Percentiles rank a stretch among this genome's conserved stretches.
Evolutionary conservation across 2,113 vertebrate genomes (phyloP).

Genomic region (Pangasianodon gigas): DNA sequence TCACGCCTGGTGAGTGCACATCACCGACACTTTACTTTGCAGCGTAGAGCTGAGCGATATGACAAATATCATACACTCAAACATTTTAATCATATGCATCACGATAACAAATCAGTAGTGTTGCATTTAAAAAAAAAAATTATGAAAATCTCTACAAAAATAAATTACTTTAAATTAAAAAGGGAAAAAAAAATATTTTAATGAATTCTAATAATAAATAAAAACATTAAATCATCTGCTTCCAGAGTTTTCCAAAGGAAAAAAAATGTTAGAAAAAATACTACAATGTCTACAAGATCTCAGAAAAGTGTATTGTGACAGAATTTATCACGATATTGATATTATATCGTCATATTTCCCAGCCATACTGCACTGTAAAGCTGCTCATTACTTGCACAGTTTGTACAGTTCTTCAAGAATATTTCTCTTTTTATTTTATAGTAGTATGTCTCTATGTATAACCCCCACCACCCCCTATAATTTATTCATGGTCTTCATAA

Average conservation of each 20-base stretch:
- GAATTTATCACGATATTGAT: background rate
- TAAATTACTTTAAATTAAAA: background rate
- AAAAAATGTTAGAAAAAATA: background rate
- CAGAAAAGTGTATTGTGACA: background rate
- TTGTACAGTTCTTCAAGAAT: background rate
- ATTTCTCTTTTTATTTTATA: background rate
- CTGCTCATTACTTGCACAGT: no score
- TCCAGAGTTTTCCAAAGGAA: background rate
- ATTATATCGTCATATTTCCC: background rate
- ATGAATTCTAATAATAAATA: background rate
- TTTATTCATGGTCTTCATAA: no score
- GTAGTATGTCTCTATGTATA: background rate
- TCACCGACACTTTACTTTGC: background rate
- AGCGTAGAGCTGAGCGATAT: no score
- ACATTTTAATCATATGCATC: background rate
- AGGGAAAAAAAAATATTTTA: background rate
- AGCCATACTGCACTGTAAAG: background rate
- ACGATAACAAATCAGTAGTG: background rate
- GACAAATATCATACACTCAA: background rate
- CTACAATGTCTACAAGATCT: background rate
- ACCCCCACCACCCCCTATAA: no score
- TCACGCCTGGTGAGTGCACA: constrained; percentile 89
- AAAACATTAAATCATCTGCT: background rate
- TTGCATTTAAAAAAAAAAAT: background rate
- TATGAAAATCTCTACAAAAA: background rate